phyloP scores from a whole-genome alignment of 1,140 invertebrate genomes.

The Rhyzopertha dominica region DNA sequence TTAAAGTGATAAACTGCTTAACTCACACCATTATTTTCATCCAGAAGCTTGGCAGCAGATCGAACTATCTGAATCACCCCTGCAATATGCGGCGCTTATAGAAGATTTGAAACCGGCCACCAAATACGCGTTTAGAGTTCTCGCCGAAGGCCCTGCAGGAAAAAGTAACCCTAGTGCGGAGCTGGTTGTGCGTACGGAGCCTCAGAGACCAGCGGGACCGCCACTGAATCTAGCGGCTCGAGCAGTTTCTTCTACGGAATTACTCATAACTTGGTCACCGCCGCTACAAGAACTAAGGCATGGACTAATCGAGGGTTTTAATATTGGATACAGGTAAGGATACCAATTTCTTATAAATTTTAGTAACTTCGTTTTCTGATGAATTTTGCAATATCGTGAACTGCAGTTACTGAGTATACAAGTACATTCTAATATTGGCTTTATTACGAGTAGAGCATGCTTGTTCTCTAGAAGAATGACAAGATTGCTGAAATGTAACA shows the following conservation, averaged over 20 bases:
- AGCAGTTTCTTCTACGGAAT: slow-evolving; percentile 70
- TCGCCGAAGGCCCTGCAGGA: slow-evolving; percentile 72
- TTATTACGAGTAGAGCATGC: too few relatives aligned
- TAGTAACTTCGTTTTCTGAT: too few relatives aligned
- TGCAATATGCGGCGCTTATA: slow-evolving; percentile 57
- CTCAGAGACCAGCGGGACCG: slow-evolving; percentile 71
- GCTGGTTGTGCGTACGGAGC: slow-evolving; percentile 64
- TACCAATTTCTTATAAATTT: too few relatives aligned
- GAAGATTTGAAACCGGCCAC: slow-evolving; percentile 74
- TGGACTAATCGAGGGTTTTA: slow-evolving; percentile 57
- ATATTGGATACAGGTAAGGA: slow-evolving; percentile 56
- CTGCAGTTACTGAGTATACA: too few relatives aligned
- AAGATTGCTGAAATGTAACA: too few relatives aligned
- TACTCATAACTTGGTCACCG: slow-evolving; percentile 72
- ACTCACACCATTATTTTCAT: slow-evolving; percentile 15
- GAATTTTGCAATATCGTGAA: too few relatives aligned
- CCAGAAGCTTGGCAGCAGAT: slow-evolving; percentile 60
- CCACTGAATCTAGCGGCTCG: slow-evolving; percentile 62
- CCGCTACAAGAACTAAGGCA: slow-evolving; percentile 64
- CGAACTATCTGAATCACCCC: slow-evolving; percentile 57
- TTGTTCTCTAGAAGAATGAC: too few relatives aligned
- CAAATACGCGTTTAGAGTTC: slow-evolving; percentile 66
- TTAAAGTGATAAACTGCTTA: too few relatives aligned
- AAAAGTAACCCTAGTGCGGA: slow-evolving; percentile 66
- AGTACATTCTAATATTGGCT: too few relatives aligned